These are phyloP conservation scores for Margaritifera margaritifera DNA, from an alignment of 2,888 invertebrate species.

Conservation along the genomic window DNA sequence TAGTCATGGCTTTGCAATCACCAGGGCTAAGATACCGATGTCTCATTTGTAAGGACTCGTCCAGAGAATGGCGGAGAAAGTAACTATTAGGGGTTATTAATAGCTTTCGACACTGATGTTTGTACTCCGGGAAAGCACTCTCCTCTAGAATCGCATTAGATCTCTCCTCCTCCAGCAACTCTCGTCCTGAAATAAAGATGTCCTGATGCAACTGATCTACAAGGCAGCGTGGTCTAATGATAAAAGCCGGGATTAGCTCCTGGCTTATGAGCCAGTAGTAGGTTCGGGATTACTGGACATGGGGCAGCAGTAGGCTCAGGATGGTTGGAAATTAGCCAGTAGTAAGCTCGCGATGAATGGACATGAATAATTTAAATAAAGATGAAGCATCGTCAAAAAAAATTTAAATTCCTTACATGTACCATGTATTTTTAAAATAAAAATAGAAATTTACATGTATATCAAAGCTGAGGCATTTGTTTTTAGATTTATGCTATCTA, in stretches of 20 bases:
- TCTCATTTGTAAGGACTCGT: slow-evolving; percentile 50
- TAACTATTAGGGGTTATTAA: slow-evolving; percentile 48
- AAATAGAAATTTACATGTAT: too few relatives aligned
- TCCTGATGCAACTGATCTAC: neutral
- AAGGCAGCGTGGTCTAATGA: neutral
- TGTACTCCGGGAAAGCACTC: slow-evolving; percentile 50
- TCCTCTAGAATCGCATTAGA: slow-evolving; percentile 39
- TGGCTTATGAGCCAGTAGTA: too few relatives aligned
- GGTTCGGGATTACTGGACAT: too few relatives aligned
- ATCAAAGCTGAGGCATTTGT: too few relatives aligned
- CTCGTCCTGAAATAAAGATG: slow-evolving; percentile 33
- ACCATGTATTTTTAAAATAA: too few relatives aligned
- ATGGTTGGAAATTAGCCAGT: too few relatives aligned
- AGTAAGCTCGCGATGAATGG: too few relatives aligned
- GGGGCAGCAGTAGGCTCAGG: too few relatives aligned
- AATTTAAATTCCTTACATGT: too few relatives aligned
- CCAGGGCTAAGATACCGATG: slow-evolving; percentile 50
- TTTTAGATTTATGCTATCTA: too few relatives aligned
- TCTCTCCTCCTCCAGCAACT: slow-evolving; percentile 48
- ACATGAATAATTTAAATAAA: too few relatives aligned
- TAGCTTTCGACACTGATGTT: slow-evolving; percentile 47
- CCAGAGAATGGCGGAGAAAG: slow-evolving; percentile 49
- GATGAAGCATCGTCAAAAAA: too few relatives aligned
- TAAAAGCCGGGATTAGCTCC: neutral
- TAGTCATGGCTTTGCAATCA: slow-evolving; percentile 44